A percentile compares a stretch with the other conserved stretches of the same genome.
Conservation (phyloP, 2,113 vertebrate genomes). For the Myrmophylax atrothorax region DNA sequence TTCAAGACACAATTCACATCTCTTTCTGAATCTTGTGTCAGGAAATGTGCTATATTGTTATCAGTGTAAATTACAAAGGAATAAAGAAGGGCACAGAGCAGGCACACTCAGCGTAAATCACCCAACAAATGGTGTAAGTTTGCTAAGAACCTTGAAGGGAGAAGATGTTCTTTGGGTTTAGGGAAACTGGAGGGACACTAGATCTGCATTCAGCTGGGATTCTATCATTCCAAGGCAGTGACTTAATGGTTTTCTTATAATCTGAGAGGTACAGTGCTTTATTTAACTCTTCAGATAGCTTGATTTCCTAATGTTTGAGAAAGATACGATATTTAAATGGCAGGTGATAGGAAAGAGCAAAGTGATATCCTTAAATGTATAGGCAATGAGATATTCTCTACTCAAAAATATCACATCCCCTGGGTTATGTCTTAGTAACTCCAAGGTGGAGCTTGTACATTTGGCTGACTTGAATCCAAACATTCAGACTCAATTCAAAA, state of each 20-base stretch:
- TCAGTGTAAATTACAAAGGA: not conserved
- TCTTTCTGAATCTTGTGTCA: not conserved
- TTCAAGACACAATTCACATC: not conserved
- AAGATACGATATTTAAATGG: not conserved
- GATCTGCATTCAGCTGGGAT: not conserved
- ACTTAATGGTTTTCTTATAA: not conserved
- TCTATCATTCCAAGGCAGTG: not conserved
- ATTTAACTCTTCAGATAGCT: not conserved
- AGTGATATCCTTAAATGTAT: not conserved
- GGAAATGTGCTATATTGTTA: not conserved
- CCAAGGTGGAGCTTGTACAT: not conserved
- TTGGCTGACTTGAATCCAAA: not conserved
- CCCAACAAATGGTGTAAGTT: not conserved
- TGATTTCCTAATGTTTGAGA: not conserved
- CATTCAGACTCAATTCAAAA: not conserved
- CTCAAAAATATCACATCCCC: not conserved
- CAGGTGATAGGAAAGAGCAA: not conserved
- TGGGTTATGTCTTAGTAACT: not conserved
- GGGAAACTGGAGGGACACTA: not conserved
- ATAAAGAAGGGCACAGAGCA: not conserved
- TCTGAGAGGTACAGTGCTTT: not conserved
- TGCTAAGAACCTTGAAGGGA: not conserved
- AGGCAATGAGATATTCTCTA: not conserved
- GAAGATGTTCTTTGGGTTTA: not conserved
- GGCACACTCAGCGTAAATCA: not conserved